Conservation (phyloP, 2,797 vertebrate genomes). For the Anabas testudineus region DNA sequence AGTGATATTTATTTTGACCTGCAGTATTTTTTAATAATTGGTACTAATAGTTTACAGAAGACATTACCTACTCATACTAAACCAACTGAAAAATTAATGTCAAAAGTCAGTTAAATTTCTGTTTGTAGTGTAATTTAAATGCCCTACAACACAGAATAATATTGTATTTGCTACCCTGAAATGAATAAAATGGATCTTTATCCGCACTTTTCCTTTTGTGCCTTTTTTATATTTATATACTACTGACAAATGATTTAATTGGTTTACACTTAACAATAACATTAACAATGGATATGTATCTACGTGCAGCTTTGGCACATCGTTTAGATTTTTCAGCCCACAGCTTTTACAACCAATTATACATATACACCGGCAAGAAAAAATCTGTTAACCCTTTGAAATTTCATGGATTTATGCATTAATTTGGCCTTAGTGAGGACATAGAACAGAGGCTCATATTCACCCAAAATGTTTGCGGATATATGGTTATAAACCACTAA, state of each 20-base stretch:
- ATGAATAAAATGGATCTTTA: conserved; percentile 62
- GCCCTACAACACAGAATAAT: conserved; percentile 25
- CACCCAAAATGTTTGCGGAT: too few species aligned
- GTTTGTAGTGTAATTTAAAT: conserved; percentile 42
- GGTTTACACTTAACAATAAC: too few species aligned
- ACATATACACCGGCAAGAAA: too few species aligned
- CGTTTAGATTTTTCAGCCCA: too few species aligned
- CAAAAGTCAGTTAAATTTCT: conserved; percentile 31
- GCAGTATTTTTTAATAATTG: conserved; percentile 55
- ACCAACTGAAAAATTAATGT: conserved; percentile 47
- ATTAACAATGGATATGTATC: too few species aligned
- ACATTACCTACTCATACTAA: conserved; percentile 39
- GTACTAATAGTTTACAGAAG: conserved; percentile 40
- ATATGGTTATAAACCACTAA: too few species aligned
- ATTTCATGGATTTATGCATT: too few species aligned
- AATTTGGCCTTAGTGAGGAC: too few species aligned
- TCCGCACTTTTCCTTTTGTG: conserved; percentile 17
- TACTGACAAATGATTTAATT: background rate
- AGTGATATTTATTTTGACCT: conserved; percentile 73
- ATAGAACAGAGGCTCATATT: too few species aligned
- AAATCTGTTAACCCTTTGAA: too few species aligned
- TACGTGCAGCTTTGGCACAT: too few species aligned
- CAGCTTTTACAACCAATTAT: too few species aligned
- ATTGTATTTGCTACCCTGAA: conserved; percentile 50
- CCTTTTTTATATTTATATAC: background rate